Conservation (phyloP, 2,113 vertebrate genomes). For the Ptilorrhoa leucosticta region DNA sequence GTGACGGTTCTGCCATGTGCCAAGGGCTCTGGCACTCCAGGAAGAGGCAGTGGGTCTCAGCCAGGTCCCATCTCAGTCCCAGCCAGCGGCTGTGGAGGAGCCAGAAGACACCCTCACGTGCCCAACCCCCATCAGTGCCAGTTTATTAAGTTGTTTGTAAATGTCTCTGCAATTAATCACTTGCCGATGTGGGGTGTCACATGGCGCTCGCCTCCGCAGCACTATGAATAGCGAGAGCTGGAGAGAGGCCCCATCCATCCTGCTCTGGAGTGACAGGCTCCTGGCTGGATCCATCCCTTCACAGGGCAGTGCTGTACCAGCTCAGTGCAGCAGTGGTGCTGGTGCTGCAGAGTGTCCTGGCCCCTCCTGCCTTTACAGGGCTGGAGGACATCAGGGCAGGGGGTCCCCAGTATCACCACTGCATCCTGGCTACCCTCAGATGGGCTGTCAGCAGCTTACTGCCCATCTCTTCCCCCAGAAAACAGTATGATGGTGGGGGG, state of each 20-base stretch:
- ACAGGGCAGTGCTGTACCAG: not conserved
- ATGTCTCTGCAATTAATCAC: conserved; percentile 12
- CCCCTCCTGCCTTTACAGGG: not conserved
- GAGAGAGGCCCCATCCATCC: not conserved
- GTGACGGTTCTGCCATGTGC: not conserved
- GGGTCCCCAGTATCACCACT: too few relatives aligned
- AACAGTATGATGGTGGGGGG: not conserved
- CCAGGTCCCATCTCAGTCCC: not conserved
- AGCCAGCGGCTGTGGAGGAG: not conserved
- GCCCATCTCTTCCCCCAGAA: not conserved
- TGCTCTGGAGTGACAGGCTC: not conserved
- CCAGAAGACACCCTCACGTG: not conserved
- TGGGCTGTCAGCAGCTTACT: not conserved
- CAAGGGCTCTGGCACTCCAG: rapidly evolving
- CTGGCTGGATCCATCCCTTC: not conserved
- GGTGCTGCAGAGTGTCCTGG: not conserved
- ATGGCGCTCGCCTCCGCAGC: not conserved
- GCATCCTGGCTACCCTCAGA: not conserved
- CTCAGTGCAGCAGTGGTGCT: not conserved
- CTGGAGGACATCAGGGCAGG: rapidly evolving
- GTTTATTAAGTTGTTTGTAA: conserved; percentile 5
- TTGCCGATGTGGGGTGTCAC: not conserved
- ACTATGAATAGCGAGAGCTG: not conserved
- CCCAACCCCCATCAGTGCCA: not conserved
- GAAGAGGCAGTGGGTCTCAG: not conserved